These are phyloP conservation scores for Pteruthius melanotis DNA, from an alignment of 2,113 vertebrate species.

Conservation along the genomic window DNA sequence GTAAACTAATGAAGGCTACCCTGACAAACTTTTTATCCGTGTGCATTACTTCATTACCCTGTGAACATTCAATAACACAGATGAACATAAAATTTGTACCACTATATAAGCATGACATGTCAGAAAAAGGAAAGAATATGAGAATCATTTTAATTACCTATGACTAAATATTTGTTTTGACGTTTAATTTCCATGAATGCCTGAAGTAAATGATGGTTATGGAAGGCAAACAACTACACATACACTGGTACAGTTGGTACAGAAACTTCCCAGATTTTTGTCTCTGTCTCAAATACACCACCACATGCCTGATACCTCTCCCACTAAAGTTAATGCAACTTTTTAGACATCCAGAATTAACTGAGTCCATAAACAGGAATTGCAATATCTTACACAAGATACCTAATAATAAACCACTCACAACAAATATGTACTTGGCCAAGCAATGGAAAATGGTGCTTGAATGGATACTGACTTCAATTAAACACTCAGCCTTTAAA, in stretches of 20 bases:
- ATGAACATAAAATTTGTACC: background rate
- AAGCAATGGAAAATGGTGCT: background rate
- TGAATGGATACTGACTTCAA: background rate
- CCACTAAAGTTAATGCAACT: background rate
- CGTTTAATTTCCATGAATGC: background rate
- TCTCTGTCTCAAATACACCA: background rate
- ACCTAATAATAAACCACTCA: background rate
- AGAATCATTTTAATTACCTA: background rate
- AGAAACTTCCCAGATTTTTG: background rate
- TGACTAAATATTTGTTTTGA: background rate
- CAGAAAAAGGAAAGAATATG: background rate
- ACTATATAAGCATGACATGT: background rate
- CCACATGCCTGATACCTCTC: fast-evolving
- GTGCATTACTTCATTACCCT: background rate
- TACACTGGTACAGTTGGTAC: background rate
- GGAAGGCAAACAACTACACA: background rate
- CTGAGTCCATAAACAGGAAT: background rate
- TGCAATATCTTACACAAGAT: background rate
- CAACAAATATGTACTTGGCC: background rate
- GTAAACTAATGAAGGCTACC: background rate
- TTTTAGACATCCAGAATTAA: background rate
- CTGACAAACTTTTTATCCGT: background rate
- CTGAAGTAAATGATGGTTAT: background rate
- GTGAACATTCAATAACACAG: background rate
- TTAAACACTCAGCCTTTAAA: background rate